These are phyloP conservation scores for Melipona beecheii DNA, from an alignment of 2,888 invertebrate species.

Conservation along the genomic window DNA sequence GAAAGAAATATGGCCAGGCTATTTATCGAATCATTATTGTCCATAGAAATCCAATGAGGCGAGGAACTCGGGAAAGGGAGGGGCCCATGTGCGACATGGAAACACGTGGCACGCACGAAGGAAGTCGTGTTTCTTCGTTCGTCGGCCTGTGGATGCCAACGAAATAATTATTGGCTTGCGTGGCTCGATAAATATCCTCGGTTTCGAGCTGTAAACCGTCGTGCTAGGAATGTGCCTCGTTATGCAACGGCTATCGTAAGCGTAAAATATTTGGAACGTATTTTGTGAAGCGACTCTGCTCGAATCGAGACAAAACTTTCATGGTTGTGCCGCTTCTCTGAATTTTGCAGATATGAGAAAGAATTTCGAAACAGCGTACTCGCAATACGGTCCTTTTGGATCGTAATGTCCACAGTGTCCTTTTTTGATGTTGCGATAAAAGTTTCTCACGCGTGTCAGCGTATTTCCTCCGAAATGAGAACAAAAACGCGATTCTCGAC, in stretches of 20 bases:
- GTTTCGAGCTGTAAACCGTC: background rate
- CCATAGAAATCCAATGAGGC: conserved; percentile 64
- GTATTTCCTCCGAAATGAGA: background rate
- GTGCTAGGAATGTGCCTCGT: conserved; percentile 2
- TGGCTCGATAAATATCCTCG: conserved; percentile 48
- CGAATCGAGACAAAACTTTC: background rate
- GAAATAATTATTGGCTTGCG: conserved; percentile 56
- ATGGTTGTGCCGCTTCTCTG: background rate
- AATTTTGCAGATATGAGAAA: no score
- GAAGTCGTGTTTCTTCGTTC: conserved; percentile 51
- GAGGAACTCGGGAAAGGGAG: conserved; percentile 40
- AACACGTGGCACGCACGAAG: conserved; percentile 54
- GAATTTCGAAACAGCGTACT: background rate
- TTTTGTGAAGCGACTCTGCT: background rate
- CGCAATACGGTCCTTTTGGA: no score
- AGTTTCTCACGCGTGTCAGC: conserved; percentile 2
- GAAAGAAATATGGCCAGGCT: conserved; percentile 70
- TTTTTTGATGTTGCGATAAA: conserved; percentile 9
- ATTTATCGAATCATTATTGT: conserved; percentile 75
- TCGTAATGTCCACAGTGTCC: no score
- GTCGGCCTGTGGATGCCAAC: conserved; percentile 46
- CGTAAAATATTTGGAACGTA: background rate
- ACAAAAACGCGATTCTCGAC: background rate
- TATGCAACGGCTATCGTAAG: conserved; percentile 21
- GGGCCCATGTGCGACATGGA: background rate